Base-by-base conservation (phyloP, 2,113 vertebrate genomes). In the Leuciscus idus region DNA sequence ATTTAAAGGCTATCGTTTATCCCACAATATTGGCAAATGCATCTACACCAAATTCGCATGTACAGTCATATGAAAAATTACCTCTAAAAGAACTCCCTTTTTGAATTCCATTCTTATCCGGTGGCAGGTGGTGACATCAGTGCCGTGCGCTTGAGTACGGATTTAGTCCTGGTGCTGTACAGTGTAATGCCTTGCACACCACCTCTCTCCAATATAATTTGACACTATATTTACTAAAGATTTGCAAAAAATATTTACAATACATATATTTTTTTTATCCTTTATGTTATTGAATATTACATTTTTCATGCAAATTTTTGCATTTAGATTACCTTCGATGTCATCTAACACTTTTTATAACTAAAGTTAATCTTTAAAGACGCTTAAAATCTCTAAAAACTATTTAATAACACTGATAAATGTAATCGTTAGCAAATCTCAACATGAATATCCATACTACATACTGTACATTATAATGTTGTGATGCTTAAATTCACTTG, bases 81-180 rank as follows among this genome's bases (percentile, higher is more conserved):
- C 64, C 66, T 72, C 26, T 50, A 28, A 74, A 15, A 86, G 61
- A 92, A 92, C 83, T 83, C 81, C 79, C 84, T 85, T 86, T 90
- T 82, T 88, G 77, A 92, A 91, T 90, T 92, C 88, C 82, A 19
- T 81, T 92, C 85, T 92, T 91, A 92, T 93, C 89, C 83, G 70
- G 84, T 90, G 88, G 85, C 90, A 90, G 86, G 86, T 23, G 84
- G 90, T 89, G 90, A 91, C 89, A 88, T 87, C 87, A 84, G 81
- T 91, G 87, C 87, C 81, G 64, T 82, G 86, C 15, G 85, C 83
- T 68, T 85, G 84, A 88, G 90, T 88, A 86, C 82, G 66, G 61
- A 84, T 76, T 79, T 86, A 91, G 88, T 85, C 78, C 87, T 78
- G 85, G 90, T 87, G 89, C 90, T 88, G 55, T 87, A 85, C 87